Base-by-base conservation (phyloP, 1,140 invertebrate genomes). In the Drosophila serrata region DNA sequence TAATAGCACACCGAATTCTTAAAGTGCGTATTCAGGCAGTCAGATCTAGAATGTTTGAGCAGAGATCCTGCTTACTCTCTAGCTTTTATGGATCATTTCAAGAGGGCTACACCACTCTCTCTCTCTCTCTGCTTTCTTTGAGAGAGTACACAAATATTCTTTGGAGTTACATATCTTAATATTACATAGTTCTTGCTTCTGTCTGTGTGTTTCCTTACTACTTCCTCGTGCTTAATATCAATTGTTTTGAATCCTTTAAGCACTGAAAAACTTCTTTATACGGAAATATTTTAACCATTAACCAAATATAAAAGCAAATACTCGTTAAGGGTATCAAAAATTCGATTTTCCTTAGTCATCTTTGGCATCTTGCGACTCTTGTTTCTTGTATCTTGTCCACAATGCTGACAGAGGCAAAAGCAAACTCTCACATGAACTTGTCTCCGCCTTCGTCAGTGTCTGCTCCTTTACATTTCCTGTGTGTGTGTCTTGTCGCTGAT, bases 401-500 rank as follows among this genome's bases (percentile, higher is more conserved):
- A 64, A 43, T 68, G 74, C 74, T 77, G 74, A 77, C 74, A 76
- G 67, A 76, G 67, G 74, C 74, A 76, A 77, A 77, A 77, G 60
- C 37, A 40, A 40, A 33, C 61, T 55, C 70, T 65, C 33, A 58
- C 55, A 67, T 74, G 68, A 39, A 69, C 40, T 53, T 51, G 33
- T 58, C 61, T 33, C 22, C 31, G 19, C 31, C 40, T 12, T 17
- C 48, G 24, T 55, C 35, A 49, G 29, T 13, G 43, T 70, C 39
- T 40, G 29, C 56, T 37, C 45, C 29, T 19, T 35, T 37, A 55
- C 51, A 55, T 55, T 55, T 55, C 51, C 31, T 51, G 37, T 43
- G 19, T 49, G 33, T 75, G 60, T 62, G 63, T 29, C 61, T 80
- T 88, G 81, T 78, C 85, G 81, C 85, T 90, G 85, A 88, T 90